Evolutionary conservation across 1,140 invertebrate species (phyloP).

Genomic region (Drosophila nebulosa): DNA sequence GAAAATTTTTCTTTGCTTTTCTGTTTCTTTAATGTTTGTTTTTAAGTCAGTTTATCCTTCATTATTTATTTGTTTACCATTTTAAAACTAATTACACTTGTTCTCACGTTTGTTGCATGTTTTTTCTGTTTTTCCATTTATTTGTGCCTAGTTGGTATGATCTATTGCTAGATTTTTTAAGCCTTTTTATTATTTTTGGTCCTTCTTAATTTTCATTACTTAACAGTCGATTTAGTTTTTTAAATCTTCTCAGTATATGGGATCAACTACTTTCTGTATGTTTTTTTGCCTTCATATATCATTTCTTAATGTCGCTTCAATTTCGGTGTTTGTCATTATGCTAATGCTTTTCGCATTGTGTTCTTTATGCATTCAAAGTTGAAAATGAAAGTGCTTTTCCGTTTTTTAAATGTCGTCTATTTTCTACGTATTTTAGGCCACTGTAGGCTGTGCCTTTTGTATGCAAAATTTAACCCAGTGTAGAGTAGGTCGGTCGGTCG

Average conservation of each 20-base stretch:
- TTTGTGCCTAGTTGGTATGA: no score
- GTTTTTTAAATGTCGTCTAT: background rate
- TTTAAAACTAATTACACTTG: no score
- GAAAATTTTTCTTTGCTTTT: no score
- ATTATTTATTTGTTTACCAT: no score
- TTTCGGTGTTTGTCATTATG: background rate
- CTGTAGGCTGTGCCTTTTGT: slow-evolving; percentile 52
- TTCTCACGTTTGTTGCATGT: no score
- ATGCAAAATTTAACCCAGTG: slow-evolving; percentile 77
- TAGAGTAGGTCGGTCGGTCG: slow-evolving; percentile 51
- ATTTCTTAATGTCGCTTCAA: background rate
- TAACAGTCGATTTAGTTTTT: background rate
- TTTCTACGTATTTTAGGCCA: slow-evolving; percentile 6
- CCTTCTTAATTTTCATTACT: background rate
- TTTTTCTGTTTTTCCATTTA: no score
- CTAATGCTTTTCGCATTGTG: background rate
- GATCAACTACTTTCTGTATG: background rate
- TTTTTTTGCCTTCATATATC: background rate
- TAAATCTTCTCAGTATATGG: background rate
- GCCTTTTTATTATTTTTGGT: background rate
- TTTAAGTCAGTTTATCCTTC: no score
- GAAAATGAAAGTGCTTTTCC: background rate
- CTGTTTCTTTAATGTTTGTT: no score
- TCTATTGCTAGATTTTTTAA: no score
- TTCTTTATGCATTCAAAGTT: background rate